A percentile compares a stretch with the other conserved stretches of the same genome.
These are phyloP conservation scores for Albula glossodonta DNA, from an alignment of 2,113 vertebrate genomes.

Conservation along the genomic window DNA sequence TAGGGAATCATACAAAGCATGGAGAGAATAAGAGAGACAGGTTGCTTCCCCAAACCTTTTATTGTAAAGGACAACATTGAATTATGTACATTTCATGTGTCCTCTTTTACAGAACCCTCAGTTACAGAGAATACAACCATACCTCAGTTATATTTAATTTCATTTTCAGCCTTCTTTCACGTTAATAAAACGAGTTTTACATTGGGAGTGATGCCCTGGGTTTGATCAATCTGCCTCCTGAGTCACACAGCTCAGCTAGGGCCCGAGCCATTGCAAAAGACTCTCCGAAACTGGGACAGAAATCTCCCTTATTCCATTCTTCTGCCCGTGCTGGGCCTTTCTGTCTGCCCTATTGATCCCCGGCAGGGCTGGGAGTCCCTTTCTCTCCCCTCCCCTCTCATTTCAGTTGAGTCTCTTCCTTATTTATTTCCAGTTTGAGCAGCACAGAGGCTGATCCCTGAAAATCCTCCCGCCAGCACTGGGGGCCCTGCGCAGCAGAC, in stretches of 20 bases:
- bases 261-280: background rate
- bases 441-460: constrained; percentile 47
- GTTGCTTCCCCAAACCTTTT: background rate
- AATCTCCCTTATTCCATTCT: constrained; percentile 31
- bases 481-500: constrained; percentile 48
- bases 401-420: constrained; percentile 44
- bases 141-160: too few species aligned
- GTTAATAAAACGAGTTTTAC: background rate
- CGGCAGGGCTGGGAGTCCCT: constrained; percentile 22
- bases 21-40: background rate
- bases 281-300: constrained; percentile 7
- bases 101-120: too few species aligned
- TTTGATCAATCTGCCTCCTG: background rate
- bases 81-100: too few species aligned
- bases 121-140: too few species aligned
- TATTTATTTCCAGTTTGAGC: constrained; percentile 56
- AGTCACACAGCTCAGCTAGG: background rate
- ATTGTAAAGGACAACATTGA: background rate
- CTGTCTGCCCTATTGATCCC: constrained; percentile 30
- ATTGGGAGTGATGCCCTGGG: background rate
- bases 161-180: background rate
- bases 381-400: constrained; percentile 31
- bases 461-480: constrained; percentile 51
- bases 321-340: constrained; percentile 25
- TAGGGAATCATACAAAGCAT: background rate